Percentiles rank a stretch among this genome's conserved stretches.
Conservation (phyloP, 1,140 invertebrate species). For the Pseudoatta argentina region DNA sequence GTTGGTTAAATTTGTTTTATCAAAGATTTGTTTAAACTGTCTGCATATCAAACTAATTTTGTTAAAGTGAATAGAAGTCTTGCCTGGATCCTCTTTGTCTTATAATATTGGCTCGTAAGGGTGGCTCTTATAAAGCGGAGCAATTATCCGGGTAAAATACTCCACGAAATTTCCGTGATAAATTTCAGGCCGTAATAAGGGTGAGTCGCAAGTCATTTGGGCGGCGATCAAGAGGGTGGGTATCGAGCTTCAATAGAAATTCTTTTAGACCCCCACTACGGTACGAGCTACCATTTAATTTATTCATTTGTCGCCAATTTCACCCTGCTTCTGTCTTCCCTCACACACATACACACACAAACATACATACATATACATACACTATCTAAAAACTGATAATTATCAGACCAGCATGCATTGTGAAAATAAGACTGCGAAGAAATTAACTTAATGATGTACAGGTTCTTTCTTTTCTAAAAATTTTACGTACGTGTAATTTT, state of each 20-base stretch:
- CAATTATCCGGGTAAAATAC: constrained; percentile 82
- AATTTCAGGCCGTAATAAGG: constrained; percentile 80
- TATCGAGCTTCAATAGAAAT: constrained; percentile 82
- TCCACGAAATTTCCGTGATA: constrained; percentile 80
- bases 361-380: too few relatives aligned
- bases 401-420: constrained; percentile 44
- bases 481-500: neutral
- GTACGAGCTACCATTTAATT: constrained; percentile 71
- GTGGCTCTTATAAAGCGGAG: constrained; percentile 78
- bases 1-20: constrained; percentile 30
- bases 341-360: neutral
- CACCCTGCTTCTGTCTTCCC: constrained; percentile 17
- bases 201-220: constrained; percentile 82
- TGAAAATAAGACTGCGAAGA: constrained; percentile 34
- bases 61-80: constrained; percentile 50
- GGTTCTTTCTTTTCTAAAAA: neutral
- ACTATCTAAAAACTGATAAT: constrained; percentile 73
- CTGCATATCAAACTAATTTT: constrained; percentile 51
- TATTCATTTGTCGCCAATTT: constrained; percentile 78
- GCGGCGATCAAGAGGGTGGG: constrained; percentile 65
- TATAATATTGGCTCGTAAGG: constrained; percentile 76
- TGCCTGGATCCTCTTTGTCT: constrained; percentile 67
- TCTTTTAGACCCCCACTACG: constrained; percentile 72
- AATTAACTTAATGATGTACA: constrained; percentile 5
- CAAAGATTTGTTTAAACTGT: constrained; percentile 10